Base-by-base conservation (phyloP, 2,888 invertebrate species). In the Limulus polyphemus region DNA sequence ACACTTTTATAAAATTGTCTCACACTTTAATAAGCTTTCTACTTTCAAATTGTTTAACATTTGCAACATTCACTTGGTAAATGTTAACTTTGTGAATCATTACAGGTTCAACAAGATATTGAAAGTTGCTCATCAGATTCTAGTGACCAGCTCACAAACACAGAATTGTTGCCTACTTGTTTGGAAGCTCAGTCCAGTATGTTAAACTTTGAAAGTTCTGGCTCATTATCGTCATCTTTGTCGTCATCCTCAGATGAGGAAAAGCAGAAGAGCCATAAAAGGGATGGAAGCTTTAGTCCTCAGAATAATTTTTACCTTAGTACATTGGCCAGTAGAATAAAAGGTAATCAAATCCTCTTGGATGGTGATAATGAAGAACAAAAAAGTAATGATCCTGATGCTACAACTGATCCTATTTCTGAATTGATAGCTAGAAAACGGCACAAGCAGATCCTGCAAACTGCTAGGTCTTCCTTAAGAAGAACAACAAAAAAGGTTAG, bases 101-200 rank as follows among this genome's bases (percentile, higher is more conserved):
- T 12, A 56, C 14, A 56, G 32, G 89, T 95, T 49, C 93, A 93
- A 75, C 83, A 90, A 54, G 93, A 94, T 75, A 83, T 92, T 65
- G 91, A 91, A 77, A 85, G 84, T 4, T 88, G 75, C 72, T 74
- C 74, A 14, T 74, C 75, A n/a, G 75, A 76, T 62, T 70, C 71
- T 52, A 68, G 61, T 52, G 58, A 61, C 55, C n/a, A 47, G 13
- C 47, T 47, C 32, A 46, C 55, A 11, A 59, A 58, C 7, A 57
- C 59, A 32, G 65, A 63, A 16, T 16, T 56, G n/a, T 16, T 54
- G 50, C 59, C 57, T 50, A 50, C 61, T 7, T 51, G 59, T 17
- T 61, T 49, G 49, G 61, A 63, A 52, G 59, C 61, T 4, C 63
- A 61, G 46, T 57, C 65, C 12, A 47, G 59, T 46, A 61, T 56